These are phyloP conservation scores for Polietes domitor DNA, from an alignment of 2,888 invertebrate genomes.

Conservation along the genomic window DNA sequence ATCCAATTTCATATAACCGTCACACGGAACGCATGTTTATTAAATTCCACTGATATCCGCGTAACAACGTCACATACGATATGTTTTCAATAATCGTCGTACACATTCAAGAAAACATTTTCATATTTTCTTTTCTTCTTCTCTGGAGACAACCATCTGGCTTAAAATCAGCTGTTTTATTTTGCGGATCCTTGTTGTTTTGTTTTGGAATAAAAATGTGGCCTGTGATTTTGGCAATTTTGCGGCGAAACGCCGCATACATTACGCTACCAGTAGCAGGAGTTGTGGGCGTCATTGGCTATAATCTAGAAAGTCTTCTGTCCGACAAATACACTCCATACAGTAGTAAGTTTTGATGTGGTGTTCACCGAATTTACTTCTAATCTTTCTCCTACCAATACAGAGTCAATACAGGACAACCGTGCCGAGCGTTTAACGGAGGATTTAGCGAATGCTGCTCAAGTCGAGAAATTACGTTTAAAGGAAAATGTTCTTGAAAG, in stretches of 20 bases:
- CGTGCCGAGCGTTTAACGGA: slow-evolving; percentile 86
- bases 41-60: too few species aligned
- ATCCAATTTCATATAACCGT: too few species aligned
- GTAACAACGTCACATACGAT: too few species aligned
- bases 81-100: too few species aligned
- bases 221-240: slow-evolving; percentile 86
- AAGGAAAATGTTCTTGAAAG: slow-evolving; percentile 85
- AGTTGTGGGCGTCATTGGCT: slow-evolving; percentile 91
- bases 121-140: too few species aligned
- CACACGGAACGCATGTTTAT: too few species aligned
- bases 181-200: too few species aligned
- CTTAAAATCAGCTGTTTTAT: too few species aligned
- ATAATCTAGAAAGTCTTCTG: slow-evolving; percentile 89
- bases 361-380: not conserved
- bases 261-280: slow-evolving; percentile 92
- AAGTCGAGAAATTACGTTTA: slow-evolving; percentile 86
- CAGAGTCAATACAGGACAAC: slow-evolving; percentile 88
- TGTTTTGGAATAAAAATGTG: slow-evolving; percentile 83
- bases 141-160: too few species aligned
- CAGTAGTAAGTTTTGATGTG: slow-evolving; percentile 82
- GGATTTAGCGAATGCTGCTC: slow-evolving; percentile 84
- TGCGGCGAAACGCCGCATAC: slow-evolving; percentile 89
- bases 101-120: too few species aligned
- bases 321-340: slow-evolving; percentile 90
- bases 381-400: slow-evolving; percentile 73